Conservation (phyloP, 2,888 invertebrate genomes). For the Pardosa pseudoannulata region DNA sequence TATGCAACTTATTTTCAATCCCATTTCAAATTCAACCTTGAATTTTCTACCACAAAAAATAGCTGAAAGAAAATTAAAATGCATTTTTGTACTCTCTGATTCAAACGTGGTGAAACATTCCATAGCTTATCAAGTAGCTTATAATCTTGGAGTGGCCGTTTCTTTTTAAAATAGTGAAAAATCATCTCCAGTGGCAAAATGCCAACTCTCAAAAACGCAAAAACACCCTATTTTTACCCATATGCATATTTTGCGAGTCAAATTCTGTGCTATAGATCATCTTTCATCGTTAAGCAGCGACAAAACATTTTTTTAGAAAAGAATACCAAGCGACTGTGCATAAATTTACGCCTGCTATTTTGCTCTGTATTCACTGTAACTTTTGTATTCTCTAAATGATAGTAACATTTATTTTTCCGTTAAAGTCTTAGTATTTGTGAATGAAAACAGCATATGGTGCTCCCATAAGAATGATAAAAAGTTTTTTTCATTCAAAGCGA, state of each 20-base stretch:
- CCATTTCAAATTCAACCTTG: too few relatives aligned
- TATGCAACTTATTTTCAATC: too few relatives aligned
- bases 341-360: conserved; percentile 49
- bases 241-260: conserved; percentile 54
- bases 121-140: background rate
- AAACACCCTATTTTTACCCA: conserved; percentile 34
- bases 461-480: background rate
- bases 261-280: conserved; percentile 53
- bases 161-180: background rate
- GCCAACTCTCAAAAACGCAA: conserved; percentile 34
- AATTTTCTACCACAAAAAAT: too few relatives aligned
- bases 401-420: conserved; percentile 28
- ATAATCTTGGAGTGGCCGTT: background rate
- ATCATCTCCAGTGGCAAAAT: conserved; percentile 15
- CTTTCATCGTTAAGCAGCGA: conserved; percentile 49
- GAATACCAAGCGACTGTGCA: conserved; percentile 16
- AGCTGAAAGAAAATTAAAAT: too few relatives aligned
- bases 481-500: background rate
- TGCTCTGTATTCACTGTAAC: conserved; percentile 32
- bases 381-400: conserved; percentile 29
- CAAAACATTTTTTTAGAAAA: conserved; percentile 44
- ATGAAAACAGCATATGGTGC: background rate
- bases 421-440: background rate
- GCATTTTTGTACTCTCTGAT: too few relatives aligned
- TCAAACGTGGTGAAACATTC: too few relatives aligned